Percentiles rank a stretch among this genome's conserved stretches.
phyloP scores from a whole-genome alignment of 2,888 invertebrate genomes.

The Biston betularia region DNA sequence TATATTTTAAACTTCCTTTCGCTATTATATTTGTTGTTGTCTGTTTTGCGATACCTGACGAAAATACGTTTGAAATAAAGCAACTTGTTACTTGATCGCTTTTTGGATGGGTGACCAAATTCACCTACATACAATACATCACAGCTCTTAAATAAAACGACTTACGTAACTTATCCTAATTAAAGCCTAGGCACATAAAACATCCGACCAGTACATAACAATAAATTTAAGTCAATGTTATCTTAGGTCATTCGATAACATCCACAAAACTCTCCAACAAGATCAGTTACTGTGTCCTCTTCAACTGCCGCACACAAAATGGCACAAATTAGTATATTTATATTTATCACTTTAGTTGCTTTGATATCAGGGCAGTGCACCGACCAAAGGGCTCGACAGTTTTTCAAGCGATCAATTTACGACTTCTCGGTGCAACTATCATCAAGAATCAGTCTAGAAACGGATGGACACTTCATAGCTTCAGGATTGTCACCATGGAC shows the following conservation, averaged over 20 bases:
- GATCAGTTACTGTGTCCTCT: conserved; percentile 45
- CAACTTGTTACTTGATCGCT: neutral
- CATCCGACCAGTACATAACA: conserved; percentile 14
- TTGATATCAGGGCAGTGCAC: conserved; percentile 57
- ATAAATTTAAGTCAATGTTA: conserved; percentile 45
- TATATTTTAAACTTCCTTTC: too few relatives aligned
- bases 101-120: neutral
- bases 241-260: conserved; percentile 54
- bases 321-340: conserved; percentile 51
- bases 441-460: conserved; percentile 60
- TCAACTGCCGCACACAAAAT: conserved; percentile 52
- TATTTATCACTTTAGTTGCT: conserved; percentile 46
- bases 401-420: conserved; percentile 59
- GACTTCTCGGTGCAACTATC: conserved; percentile 61
- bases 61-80: neutral
- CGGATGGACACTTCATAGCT: conserved; percentile 71
- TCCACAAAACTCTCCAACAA: conserved; percentile 46
- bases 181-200: conserved; percentile 16
- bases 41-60: too few relatives aligned
- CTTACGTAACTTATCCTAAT: conserved; percentile 12
- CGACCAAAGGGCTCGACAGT: conserved; percentile 45
- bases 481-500: conserved; percentile 74
- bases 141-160: neutral
- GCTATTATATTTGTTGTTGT: too few relatives aligned
- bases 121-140: neutral